Base-by-base conservation (phyloP, 2,888 invertebrate species). In the Onchidella celtica region DNA sequence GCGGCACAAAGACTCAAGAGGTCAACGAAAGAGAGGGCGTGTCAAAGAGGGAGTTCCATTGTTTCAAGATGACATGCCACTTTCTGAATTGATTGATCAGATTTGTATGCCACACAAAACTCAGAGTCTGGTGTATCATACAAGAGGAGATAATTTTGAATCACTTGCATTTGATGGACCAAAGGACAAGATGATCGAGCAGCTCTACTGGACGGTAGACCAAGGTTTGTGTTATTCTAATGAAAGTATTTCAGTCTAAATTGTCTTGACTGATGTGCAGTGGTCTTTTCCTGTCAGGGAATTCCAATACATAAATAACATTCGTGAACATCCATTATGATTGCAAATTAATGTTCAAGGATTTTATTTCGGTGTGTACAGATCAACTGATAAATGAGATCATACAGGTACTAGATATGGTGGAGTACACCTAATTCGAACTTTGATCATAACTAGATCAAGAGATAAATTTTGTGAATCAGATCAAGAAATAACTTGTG, bases 91-190 rank as follows among this genome's bases (percentile, higher is more conserved):
- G 11, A 57, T 78, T 24, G 79, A 17, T 55, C 75, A 70, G n/a
- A 34, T 84, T 61, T 89, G 89, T 63, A 76, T 88, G 55, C 80
- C 85, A 2, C 75, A 80, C 27, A 77, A 85, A 9, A 81, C 87
- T 2, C 86, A 87, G 76, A 76, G 86, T 34, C 79, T 89, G 11
- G 87, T 89, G 11, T 88, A 89, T 81, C 79, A 86, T 66, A 75
- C 80, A 27, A 83, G 80, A 68, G 85, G 86, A 29, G 83, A 83
- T 27, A 79, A 85, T 29, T 84, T 82, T 59, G 81, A 87, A 2
- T 79, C 86, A 32, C 81, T 90, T 57, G 88, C 86, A 21, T 89
- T 90, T 84, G 89, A 90, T 70, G 80, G 85, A 32, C 79, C 86
- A 14, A 84, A 75, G 27, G 83, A 86, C 1, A 75, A 85, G 1